A percentile compares a stretch with the other conserved stretches of the same genome.
phyloP scores from a whole-genome alignment of 2,888 invertebrate genomes.

The Laothoe populi region DNA sequence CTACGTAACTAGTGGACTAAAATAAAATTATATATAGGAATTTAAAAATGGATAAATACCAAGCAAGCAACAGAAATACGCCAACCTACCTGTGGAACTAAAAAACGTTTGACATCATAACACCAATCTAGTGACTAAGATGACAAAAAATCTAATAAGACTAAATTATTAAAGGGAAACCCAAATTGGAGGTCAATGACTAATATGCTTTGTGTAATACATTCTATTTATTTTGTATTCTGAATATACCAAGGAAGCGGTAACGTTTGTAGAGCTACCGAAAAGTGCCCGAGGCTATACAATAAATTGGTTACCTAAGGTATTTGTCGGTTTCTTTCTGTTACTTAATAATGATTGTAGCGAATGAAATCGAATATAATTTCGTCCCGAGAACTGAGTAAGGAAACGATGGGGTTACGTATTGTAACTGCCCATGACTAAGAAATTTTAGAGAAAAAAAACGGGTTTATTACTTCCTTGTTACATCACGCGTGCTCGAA shows the following conservation, averaged over 20 bases:
- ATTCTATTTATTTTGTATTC: conserved; percentile 2
- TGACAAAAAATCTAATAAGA: conserved; percentile 19
- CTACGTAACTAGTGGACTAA: no score
- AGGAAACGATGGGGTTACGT: conserved; percentile 74
- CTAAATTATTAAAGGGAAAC: conserved; percentile 20
- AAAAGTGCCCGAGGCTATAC: conserved; percentile 8
- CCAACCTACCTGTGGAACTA: neutral
- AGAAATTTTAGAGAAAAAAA: conserved; percentile 61
- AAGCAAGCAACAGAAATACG: no score
- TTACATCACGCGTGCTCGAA: conserved; percentile 44
- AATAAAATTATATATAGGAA: no score
- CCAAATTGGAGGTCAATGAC: conserved; percentile 20
- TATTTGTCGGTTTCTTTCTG: conserved; percentile 53
- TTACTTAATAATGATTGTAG: conserved; percentile 55
- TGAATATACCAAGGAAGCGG: neutral
- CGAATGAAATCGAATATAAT: conserved; percentile 61
- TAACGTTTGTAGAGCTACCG: conserved; percentile 1
- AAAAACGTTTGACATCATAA: conserved; percentile 3
- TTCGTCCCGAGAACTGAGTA: conserved; percentile 75
- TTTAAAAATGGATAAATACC: no score
- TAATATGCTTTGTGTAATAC: conserved; percentile 20
- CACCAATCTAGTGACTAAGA: conserved; percentile 6
- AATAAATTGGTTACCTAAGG: conserved; percentile 52
- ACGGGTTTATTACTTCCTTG: conserved; percentile 45
- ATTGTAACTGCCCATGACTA: conserved; percentile 69